These are phyloP conservation scores for Drosophila sordidapex DNA, from an alignment of 2,888 invertebrate genomes.

Conservation along the genomic window DNA sequence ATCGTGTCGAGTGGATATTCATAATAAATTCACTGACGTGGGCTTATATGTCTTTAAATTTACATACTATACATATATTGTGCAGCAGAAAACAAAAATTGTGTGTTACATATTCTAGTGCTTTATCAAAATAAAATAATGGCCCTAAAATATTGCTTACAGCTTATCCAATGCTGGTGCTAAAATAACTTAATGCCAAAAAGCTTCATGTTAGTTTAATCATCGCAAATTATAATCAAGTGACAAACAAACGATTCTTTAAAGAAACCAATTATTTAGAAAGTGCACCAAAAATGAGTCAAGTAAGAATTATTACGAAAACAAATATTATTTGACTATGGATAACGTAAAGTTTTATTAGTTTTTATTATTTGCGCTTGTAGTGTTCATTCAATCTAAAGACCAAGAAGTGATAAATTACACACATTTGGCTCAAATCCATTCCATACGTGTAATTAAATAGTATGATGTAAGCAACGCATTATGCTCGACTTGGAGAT, in stretches of 20 bases:
- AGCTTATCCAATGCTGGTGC: slow-evolving; percentile 34
- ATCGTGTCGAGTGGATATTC: slow-evolving; percentile 86
- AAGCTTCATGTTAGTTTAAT: slow-evolving; percentile 6
- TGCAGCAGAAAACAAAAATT: slow-evolving; percentile 70
- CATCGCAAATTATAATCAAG: slow-evolving; percentile 20
- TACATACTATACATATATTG: slow-evolving; percentile 78
- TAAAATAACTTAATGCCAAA: slow-evolving; percentile 31
- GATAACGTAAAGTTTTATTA: slow-evolving; percentile 6
- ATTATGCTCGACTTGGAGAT: neutral
- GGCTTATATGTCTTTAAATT: slow-evolving; percentile 82
- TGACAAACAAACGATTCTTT: slow-evolving; percentile 22
- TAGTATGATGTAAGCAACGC: neutral
- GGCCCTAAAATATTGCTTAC: slow-evolving; percentile 42
- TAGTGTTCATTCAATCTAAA: neutral
- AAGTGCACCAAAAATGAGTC: slow-evolving; percentile 38
- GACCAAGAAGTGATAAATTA: neutral
- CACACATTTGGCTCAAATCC: neutral
- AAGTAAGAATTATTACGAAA: slow-evolving; percentile 35
- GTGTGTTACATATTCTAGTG: slow-evolving; percentile 73
- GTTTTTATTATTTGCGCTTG: neutral
- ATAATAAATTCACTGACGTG: slow-evolving; percentile 85
- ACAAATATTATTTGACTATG: neutral
- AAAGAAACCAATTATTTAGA: slow-evolving; percentile 3
- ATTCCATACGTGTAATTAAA: neutral
- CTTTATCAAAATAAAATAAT: slow-evolving; percentile 66